Base-by-base conservation (phyloP, 2,797 vertebrate species). In the Mionectes olivaceus region DNA sequence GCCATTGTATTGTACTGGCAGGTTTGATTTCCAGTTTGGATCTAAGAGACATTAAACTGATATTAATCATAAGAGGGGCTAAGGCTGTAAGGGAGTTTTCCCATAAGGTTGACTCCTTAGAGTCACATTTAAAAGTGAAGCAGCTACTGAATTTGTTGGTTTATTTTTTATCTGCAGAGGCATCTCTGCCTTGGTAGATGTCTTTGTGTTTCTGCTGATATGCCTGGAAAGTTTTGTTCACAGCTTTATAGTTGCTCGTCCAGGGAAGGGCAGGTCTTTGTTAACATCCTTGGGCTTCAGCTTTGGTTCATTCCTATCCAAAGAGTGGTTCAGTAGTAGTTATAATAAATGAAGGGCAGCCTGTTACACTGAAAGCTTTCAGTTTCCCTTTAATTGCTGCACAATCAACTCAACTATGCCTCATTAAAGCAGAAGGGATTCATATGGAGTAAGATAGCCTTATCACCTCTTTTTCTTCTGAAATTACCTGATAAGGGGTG, bases 231-330 rank as follows among this genome's bases (percentile, higher is more conserved):
- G 44, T 60, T 83, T 85, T 96, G 63, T 89, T 95, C 53, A n/a
- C 12, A n/a, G 68, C 64, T 91, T 76, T 87, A 13, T 63, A 74
- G 89, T 77, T 55, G 52, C 83, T 75, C 85, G 71, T 91, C 57
- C 79, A 69, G 16, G 60, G 71, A 92, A 52, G 63, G 61, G 87
- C 7, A 16, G 35, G 77, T 61, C 81, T 83, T 87, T 93, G 49
- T 79, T 73, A 89, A 68, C n/a, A 8, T 81, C 55, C 79, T 88
- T 82, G 90, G 83, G 59, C 60, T 67, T 95, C 74, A 68, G 78
- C 89, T 95, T 96, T 76, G 69, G 35, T 73, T 86, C 44, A 55
- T 78, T 94, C 85, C 25, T 47, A 37, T 47, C 39, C 32, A 28
- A 74, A 73, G n/a, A 78, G 0, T 57, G 30, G n/a, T 50, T 73